Percentiles rank a stretch among this genome's conserved stretches.
phyloP scores from a whole-genome alignment of 2,113 vertebrate species.

The Phaethon lepturus region DNA sequence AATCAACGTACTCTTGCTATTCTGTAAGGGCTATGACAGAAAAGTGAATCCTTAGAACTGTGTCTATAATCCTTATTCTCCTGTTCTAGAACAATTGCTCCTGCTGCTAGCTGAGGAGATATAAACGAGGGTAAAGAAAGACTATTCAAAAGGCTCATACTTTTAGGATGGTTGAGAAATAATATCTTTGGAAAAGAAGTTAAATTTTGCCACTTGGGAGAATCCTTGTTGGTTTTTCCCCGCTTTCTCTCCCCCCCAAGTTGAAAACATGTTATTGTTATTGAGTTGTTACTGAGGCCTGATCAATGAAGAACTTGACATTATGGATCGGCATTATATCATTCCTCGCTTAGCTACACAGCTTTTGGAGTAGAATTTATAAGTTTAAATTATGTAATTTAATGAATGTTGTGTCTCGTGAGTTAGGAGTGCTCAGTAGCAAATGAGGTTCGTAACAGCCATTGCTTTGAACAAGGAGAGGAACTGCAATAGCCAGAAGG shows the following conservation, averaged over 20 bases:
- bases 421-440: neutral
- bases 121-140: neutral
- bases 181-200: neutral
- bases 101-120: neutral
- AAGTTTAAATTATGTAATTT: neutral
- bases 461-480: neutral
- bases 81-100: neutral
- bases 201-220: neutral
- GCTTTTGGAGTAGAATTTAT: neutral
- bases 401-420: neutral
- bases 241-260: no score
- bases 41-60: neutral
- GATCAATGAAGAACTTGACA: neutral
- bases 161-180: neutral
- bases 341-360: neutral
- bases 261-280: neutral
- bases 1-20: neutral
- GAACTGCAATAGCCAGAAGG: neutral
- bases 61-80: neutral
- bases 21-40: neutral
- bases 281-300: neutral
- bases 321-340: neutral
- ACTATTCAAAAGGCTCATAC: neutral
- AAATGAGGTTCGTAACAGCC: neutral
- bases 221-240: neutral